Conservation (phyloP, 2,888 invertebrate genomes). For the Trichopoda pennipes region DNA sequence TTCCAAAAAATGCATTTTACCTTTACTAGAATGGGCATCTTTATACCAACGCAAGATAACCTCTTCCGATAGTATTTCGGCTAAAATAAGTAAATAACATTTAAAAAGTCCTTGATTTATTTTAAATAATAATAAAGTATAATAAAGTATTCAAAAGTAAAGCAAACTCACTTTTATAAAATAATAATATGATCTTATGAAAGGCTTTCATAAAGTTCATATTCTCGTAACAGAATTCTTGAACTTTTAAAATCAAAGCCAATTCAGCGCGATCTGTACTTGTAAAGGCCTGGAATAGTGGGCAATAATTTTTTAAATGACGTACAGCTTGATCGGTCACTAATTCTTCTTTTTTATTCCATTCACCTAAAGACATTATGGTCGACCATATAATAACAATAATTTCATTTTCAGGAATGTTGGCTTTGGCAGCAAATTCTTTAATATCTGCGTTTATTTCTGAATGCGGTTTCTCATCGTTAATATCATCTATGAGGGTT, state of each 20-base stretch:
- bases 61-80: conserved; percentile 96
- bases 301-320: conserved; percentile 92
- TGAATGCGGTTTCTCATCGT: conserved; percentile 91
- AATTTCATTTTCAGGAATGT: conserved; percentile 95
- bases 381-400: conserved; percentile 95
- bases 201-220: conserved; percentile 99
- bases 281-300: conserved; percentile 92
- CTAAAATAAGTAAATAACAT: conserved; percentile 79
- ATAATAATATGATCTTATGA: conserved; percentile 96
- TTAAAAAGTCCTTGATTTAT: too few relatives aligned
- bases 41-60: conserved; percentile 98
- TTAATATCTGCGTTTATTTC: conserved; percentile 92
- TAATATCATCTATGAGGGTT: conserved; percentile 91
- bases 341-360: conserved; percentile 99
- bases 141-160: not conserved
- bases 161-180: conserved; percentile 91
- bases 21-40: conserved; percentile 95
- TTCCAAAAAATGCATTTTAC: conserved; percentile 98
- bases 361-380: conserved; percentile 96
- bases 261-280: conserved; percentile 93
- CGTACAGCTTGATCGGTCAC: conserved; percentile 97
- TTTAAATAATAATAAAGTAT: conserved; percentile 11
- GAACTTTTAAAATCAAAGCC: conserved; percentile 93
- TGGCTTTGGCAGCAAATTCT: conserved; percentile 91
- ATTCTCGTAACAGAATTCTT: conserved; percentile 99